Base-by-base conservation (phyloP, 2,797 vertebrate species). In the Cichlasoma orientale region DNA sequence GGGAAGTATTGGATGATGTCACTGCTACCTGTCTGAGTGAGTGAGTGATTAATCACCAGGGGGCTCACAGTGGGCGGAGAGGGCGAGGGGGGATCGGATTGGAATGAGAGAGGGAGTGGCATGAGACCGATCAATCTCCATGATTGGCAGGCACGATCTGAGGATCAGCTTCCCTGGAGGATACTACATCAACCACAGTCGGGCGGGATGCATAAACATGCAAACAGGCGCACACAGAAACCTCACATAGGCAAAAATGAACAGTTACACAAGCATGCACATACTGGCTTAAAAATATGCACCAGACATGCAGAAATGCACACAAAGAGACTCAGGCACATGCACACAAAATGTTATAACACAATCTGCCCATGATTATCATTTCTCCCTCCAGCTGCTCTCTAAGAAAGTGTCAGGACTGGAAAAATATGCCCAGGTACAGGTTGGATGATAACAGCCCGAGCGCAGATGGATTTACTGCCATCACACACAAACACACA, bases 91-190 rank as follows among this genome's bases (percentile, higher is more conserved):
- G 79, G 89, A 33, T 90, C 47, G 53, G 88, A 89, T 82, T 89
- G 90, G 82, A 90, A 91, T 92, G 84, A 82, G 75, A 29, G 50
- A 77, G 84, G 90, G 89, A 78, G 86, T 89, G 85, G 83, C 69
- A 3, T 53, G 25, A 69, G 77, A 52, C 77, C 80, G 85, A 95
- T 96, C 94, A 93, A 93, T 95, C 94, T 94, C 61, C 1, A 3
- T 83, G 88, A 93, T 86, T 92, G 93, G 91, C 93, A 92, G 84
- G 53, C 70, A 56, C 16, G 72, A 80, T 84, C 59, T 78, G 75
- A 85, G 79, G 84, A 85, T 84, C 82, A 83, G 78, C 75, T 78
- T 89, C 93, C 90, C 83, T 29, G 59, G 85, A 81, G 93, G 81
- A 90, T 41, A 55, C 86, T 78, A 55, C 72, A 85, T 91, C 81